These are phyloP conservation scores for Silvanus unidentatus DNA, from an alignment of 2,888 invertebrate genomes.

Conservation along the genomic window DNA sequence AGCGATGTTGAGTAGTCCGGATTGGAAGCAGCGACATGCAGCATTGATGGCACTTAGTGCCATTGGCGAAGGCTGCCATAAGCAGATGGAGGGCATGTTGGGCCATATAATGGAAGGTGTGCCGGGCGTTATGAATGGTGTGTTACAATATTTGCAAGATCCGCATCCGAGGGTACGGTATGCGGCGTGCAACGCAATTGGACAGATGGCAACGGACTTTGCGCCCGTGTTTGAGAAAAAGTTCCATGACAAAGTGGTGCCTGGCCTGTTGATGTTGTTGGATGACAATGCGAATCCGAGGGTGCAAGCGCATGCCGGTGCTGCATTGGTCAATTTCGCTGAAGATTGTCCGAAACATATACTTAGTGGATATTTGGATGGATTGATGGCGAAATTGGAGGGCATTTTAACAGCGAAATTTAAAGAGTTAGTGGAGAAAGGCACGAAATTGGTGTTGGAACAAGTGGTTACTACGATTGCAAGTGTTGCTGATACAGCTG, in stretches of 20 bases:
- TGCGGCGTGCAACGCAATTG: slow-evolving; percentile 97
- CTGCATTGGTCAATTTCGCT: slow-evolving; percentile 97
- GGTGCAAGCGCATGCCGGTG: slow-evolving; percentile 85
- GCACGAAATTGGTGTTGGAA: slow-evolving; percentile 93
- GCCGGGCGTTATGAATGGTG: slow-evolving; percentile 42
- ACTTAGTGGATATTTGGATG: slow-evolving; percentile 82
- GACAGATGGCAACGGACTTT: slow-evolving; percentile 98
- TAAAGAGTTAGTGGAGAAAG: slow-evolving; percentile 88
- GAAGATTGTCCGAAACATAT: slow-evolving; percentile 98
- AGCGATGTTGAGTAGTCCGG: slow-evolving; percentile 73
- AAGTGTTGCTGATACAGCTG: slow-evolving; percentile 96
- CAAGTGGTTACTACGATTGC: slow-evolving; percentile 99
- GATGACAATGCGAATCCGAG: slow-evolving; percentile 89
- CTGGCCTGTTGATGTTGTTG: slow-evolving; percentile 79
- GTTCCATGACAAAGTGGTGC: slow-evolving; percentile 93
- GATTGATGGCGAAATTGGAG: slow-evolving; percentile 87
- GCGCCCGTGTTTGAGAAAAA: slow-evolving; percentile 95
- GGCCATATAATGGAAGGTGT: slow-evolving; percentile 89
- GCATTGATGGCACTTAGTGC: slow-evolving; percentile 98
- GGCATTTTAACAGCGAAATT: slow-evolving; percentile 86
- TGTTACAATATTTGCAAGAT: slow-evolving; percentile 42
- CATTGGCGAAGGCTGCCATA: slow-evolving; percentile 97
- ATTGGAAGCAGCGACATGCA: slow-evolving; percentile 90
- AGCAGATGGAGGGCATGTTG: slow-evolving; percentile 95
- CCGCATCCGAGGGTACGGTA: slow-evolving; percentile 89